Base-by-base conservation (phyloP, 2,888 invertebrate species). In the Diabrotica balteata region DNA sequence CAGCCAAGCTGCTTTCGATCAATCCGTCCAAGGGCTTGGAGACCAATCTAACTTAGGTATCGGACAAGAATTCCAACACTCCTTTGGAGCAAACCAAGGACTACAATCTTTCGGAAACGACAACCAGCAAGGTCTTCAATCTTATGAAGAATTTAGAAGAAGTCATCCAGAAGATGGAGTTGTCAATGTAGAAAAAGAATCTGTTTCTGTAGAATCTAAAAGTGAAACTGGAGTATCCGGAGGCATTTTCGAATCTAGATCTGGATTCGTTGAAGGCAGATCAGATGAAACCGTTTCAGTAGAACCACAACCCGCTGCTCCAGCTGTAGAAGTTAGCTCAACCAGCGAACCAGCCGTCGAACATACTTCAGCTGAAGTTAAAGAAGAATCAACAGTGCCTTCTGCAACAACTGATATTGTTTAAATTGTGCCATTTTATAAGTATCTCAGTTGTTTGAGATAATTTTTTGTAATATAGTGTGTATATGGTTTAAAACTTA, bases 201-300 rank as follows among this genome's bases (percentile, higher is more conserved):
- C 73, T 1, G 45, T 71, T 44, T 59, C 68, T 54, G 73, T 71
- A 44, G 69, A 71, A 52, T 66, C 59, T 7, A 68, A 66, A 22
- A 62, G 45, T 46, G 67, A 8, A 11, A 42, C 44, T 50, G 6
- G 22, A 46, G 57, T 44, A 42, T 55, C n/a, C 8, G 46, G 8
- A 32, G 32, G 32, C 4, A 32, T 32, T 46, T 9, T 17, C 44
- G 32, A 43, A 44, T 7, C 17, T 44, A 44, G 8, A 44, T 42
- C 7, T 17, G 44, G 43, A 55, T 17, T 44, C 8, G 45, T 4
- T n/a, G 17, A 55, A 17, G 42, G 10, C 43, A 4, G 11, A 44
- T 17, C 55, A 11, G 11, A 42, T 44, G 11, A 11, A 44, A 11
- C 8, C 11, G 43, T 11, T 55, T 8, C 44, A 17, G 11, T 45